Conservation (phyloP, 2,113 vertebrate genomes). For the Copsychus sechellarum region DNA sequence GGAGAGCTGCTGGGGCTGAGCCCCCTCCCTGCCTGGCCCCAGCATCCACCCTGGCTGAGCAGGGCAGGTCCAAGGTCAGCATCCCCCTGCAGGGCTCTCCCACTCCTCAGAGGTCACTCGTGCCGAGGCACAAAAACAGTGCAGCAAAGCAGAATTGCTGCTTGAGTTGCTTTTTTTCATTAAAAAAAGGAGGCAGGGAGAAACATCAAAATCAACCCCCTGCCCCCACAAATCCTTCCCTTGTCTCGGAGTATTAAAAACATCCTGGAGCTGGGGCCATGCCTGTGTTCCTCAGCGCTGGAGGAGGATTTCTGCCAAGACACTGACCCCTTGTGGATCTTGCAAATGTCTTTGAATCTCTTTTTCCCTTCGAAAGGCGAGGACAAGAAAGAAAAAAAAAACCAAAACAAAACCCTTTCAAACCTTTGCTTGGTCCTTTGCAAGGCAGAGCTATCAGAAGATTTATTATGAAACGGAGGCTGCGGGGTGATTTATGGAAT, state of each 20-base stretch:
- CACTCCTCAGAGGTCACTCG: background rate
- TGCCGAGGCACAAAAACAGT: background rate
- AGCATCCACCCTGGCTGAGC: background rate
- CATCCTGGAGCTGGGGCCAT: background rate
- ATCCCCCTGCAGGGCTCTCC: background rate
- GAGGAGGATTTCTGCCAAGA: constrained; percentile 69
- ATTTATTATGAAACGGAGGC: constrained; percentile 55
- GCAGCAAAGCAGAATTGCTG: background rate
- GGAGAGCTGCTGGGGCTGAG: background rate
- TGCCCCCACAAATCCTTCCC: background rate
- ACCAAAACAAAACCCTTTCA: background rate
- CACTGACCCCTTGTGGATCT: constrained; percentile 74
- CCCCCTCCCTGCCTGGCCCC: background rate
- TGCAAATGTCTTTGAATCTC: constrained; percentile 18
- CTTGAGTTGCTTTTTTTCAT: background rate
- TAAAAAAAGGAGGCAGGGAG: background rate
- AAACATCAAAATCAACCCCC: background rate
- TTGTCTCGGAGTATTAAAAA: background rate
- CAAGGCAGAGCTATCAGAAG: background rate
- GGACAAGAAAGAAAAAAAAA: too few species aligned
- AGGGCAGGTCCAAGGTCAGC: background rate
- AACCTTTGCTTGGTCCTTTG: background rate
- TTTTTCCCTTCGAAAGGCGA: background rate
- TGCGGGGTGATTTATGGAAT: constrained; percentile 44
- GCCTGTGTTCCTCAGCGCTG: background rate